Percentiles rank a stretch among this genome's conserved stretches.
phyloP scores from a whole-genome alignment of 2,113 vertebrate genomes.

The Larimichthys crocea region DNA sequence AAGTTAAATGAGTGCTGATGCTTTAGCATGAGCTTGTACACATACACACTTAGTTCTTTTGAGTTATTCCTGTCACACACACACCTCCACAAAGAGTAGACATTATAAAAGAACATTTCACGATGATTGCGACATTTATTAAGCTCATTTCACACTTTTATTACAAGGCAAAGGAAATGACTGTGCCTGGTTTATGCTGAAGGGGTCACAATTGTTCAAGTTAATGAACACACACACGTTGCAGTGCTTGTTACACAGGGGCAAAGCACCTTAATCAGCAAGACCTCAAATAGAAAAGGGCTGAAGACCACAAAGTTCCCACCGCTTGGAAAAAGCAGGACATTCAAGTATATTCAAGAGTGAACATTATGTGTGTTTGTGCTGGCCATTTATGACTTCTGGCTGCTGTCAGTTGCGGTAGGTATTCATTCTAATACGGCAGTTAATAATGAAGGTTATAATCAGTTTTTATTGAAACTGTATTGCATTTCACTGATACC shows the following conservation, averaged over 20 bases:
- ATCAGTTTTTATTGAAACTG: not conserved
- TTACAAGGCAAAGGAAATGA: not conserved
- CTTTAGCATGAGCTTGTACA: not conserved
- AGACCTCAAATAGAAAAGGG: not conserved
- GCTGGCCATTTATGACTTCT: not conserved
- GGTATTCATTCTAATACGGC: not conserved
- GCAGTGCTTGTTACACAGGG: conserved; percentile 5
- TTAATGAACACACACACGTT: conserved; percentile 27
- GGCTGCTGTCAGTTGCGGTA: not conserved
- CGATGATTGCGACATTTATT: not conserved
- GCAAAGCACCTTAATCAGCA: conserved; percentile 15
- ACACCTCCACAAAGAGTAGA: not conserved
- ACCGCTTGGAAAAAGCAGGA: not conserved
- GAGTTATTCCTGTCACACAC: not conserved
- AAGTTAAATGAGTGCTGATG: not conserved
- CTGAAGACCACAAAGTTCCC: not conserved
- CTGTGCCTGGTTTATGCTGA: conserved; percentile 55
- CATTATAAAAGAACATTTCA: not conserved
- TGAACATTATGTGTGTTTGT: not conserved
- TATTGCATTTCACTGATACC: not conserved
- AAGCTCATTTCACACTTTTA: not conserved
- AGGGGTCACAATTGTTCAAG: conserved; percentile 75
- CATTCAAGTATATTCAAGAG: not conserved
- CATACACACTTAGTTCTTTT: not conserved
- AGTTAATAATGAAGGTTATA: not conserved